Evolutionary conservation across 1,140 invertebrate species (phyloP).

Genomic region (Mya arenaria): DNA sequence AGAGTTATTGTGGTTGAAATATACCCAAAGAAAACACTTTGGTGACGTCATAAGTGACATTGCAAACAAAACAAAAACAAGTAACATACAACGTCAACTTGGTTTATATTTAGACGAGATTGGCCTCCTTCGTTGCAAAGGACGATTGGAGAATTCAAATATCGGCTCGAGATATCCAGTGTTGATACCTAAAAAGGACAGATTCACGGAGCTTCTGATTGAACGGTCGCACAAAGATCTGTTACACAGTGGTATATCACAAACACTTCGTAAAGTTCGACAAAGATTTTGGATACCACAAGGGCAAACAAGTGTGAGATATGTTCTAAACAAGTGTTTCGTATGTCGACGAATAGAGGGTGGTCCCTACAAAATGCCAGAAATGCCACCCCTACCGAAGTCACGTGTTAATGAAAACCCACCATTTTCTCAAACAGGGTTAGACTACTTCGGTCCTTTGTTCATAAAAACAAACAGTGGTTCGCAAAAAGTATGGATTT

Average conservation of each 20-base stretch:
- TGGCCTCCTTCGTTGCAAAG: constrained; percentile 10
- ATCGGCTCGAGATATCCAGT: not conserved
- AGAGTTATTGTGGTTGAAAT: too few species aligned
- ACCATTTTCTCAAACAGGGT: constrained; percentile 3
- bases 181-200: constrained; percentile 7
- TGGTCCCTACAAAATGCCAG: constrained; percentile 22
- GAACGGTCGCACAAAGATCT: constrained; percentile 1
- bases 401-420: not conserved
- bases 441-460: constrained; percentile 19
- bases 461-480: not conserved
- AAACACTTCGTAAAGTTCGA: constrained; percentile 16
- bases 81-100: too few species aligned
- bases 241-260: constrained; percentile 26
- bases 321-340: constrained; percentile 12
- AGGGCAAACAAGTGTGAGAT: constrained; percentile 14
- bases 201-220: constrained; percentile 22
- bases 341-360: constrained; percentile 1
- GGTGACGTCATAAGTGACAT: too few species aligned
- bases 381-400: constrained; percentile 5
- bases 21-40: too few species aligned
- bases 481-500: constrained; percentile 9
- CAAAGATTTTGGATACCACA: constrained; percentile 31
- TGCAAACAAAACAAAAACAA: too few species aligned
- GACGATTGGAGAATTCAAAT: not conserved
- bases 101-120: not conserved